Percentiles rank a stretch among this genome's conserved stretches.
Evolutionary conservation across 2,888 invertebrate species (phyloP).

Genomic region (Creontiades dilutus): DNA sequence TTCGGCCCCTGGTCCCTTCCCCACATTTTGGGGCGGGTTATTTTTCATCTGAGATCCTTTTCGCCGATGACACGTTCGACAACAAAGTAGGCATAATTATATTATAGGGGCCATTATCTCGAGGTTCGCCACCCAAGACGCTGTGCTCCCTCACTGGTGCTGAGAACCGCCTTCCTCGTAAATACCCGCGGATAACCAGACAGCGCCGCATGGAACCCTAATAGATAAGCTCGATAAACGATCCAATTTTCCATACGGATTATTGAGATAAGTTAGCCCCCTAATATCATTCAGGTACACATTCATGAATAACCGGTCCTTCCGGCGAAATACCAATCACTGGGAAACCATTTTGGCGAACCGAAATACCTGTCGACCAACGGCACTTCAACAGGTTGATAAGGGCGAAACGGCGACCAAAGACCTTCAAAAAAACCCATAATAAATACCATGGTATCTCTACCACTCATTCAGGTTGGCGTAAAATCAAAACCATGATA

Average conservation of each 20-base stretch:
- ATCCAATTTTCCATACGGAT: slow-evolving; percentile 19
- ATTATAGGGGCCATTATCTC: slow-evolving; percentile 46
- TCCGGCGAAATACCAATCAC: too few species aligned
- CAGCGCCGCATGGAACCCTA: neutral
- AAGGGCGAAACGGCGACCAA: too few species aligned
- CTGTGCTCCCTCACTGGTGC: slow-evolving; percentile 1
- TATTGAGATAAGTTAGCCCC: neutral
- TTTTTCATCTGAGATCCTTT: slow-evolving; percentile 48
- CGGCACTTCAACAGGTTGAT: too few species aligned
- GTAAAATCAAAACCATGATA: too few species aligned
- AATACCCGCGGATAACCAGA: neutral
- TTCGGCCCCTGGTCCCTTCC: neutral
- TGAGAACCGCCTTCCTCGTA: slow-evolving; percentile 9
- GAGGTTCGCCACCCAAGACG: slow-evolving; percentile 55
- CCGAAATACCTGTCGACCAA: too few species aligned
- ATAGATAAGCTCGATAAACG: slow-evolving; percentile 1
- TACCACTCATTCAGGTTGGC: too few species aligned
- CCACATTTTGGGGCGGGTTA: neutral
- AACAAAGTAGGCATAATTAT: slow-evolving; percentile 61
- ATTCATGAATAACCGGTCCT: neutral
- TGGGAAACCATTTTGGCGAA: too few species aligned
- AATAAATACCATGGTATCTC: too few species aligned
- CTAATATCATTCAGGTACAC: neutral
- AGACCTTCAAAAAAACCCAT: too few species aligned
- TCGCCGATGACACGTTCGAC: slow-evolving; percentile 51